These are phyloP conservation scores for Drosophila prostipennis DNA, from an alignment of 2,888 invertebrate genomes.

Conservation along the genomic window DNA sequence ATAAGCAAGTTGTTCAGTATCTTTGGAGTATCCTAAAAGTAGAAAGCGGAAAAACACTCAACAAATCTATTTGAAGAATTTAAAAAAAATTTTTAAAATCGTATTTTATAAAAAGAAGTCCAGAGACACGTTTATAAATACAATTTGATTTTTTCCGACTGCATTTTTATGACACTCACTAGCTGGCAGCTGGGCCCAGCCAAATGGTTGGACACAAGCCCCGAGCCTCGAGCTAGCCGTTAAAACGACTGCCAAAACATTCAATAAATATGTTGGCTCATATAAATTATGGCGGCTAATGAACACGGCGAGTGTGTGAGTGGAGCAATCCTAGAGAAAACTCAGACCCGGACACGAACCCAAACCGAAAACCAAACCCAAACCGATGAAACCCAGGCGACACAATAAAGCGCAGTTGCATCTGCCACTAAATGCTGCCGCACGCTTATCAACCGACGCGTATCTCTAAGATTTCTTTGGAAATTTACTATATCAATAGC, in stretches of 20 bases:
- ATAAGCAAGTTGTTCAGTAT: too few species aligned
- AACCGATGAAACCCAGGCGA: conserved; percentile 21
- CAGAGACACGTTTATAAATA: too few species aligned
- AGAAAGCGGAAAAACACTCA: too few species aligned
- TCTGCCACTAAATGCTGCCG: conserved; percentile 54
- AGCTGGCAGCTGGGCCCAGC: conserved; percentile 51
- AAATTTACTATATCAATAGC: conserved; percentile 77
- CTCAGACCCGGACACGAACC: conserved; percentile 19
- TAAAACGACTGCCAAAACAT: conserved; percentile 77
- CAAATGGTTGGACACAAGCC: conserved; percentile 54
- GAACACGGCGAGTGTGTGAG: conserved; percentile 64
- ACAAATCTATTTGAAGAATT: too few species aligned
- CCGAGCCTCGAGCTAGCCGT: conserved; percentile 54
- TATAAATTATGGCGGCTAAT: conserved; percentile 78
- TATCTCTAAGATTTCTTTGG: conserved; percentile 76
- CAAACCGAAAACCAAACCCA: conserved; percentile 1
- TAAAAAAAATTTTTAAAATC: too few species aligned
- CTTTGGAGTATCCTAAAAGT: too few species aligned
- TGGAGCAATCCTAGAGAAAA: conserved; percentile 32
- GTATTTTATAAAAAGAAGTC: too few species aligned
- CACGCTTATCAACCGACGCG: conserved; percentile 71
- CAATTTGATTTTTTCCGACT: conserved; percentile 8
- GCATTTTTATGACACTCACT: conserved; percentile 40
- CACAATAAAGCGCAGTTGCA: conserved; percentile 70
- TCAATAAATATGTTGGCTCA: conserved; percentile 79